These are phyloP conservation scores for Girardinus metallicus DNA, from an alignment of 2,797 vertebrate species.

Conservation along the genomic window DNA sequence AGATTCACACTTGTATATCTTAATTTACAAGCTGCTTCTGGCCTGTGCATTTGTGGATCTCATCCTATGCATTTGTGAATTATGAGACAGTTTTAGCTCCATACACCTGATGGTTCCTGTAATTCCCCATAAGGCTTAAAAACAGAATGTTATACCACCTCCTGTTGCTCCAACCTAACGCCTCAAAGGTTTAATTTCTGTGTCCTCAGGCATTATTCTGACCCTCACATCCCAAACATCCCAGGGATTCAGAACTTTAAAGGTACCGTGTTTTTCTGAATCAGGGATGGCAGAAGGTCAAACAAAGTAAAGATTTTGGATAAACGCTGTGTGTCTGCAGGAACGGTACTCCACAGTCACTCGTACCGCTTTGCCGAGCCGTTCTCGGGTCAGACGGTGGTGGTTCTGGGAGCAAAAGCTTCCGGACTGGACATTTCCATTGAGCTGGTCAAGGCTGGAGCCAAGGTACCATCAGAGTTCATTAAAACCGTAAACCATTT, in stretches of 20 bases:
- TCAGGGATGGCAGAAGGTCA: neutral
- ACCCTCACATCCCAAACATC: slow-evolving; percentile 78
- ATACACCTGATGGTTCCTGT: neutral
- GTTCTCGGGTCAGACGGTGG: slow-evolving; percentile 73
- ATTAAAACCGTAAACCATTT: neutral
- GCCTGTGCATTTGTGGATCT: no score
- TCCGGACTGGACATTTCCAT: slow-evolving; percentile 85
- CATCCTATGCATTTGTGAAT: no score
- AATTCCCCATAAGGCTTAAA: neutral
- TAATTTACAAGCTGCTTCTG: no score
- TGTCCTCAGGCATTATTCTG: slow-evolving; percentile 79
- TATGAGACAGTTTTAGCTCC: no score
- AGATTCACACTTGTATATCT: no score
- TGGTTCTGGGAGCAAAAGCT: slow-evolving; percentile 81
- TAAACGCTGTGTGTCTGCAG: slow-evolving; percentile 47
- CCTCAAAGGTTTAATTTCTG: neutral
- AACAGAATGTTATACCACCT: neutral
- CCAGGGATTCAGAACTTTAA: slow-evolving; percentile 81
- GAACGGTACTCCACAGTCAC: slow-evolving; percentile 82
- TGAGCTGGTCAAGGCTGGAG: slow-evolving; percentile 70
- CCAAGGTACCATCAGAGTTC: slow-evolving; percentile 46
- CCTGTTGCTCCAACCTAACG: neutral
- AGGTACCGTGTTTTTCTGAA: slow-evolving; percentile 60
- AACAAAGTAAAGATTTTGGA: neutral
- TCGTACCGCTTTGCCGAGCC: slow-evolving; percentile 75